phyloP scores from a whole-genome alignment of 2,888 invertebrate species.

The Clunio marinus region DNA sequence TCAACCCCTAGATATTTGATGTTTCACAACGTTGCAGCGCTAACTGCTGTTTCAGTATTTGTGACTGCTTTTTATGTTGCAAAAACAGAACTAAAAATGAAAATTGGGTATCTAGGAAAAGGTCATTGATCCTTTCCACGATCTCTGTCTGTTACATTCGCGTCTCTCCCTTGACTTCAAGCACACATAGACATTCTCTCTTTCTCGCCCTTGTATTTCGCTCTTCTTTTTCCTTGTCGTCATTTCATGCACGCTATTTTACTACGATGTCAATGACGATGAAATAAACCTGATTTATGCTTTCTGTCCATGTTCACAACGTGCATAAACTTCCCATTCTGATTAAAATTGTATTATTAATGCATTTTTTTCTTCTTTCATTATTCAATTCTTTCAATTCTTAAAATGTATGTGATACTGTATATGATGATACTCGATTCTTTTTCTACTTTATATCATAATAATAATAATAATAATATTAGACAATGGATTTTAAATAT shows the following conservation, averaged over 20 bases:
- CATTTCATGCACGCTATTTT: background rate
- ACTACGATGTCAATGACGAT: background rate
- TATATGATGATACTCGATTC: slow-evolving; percentile 33
- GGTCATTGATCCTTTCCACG: slow-evolving; percentile 36
- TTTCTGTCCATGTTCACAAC: slow-evolving; percentile 28
- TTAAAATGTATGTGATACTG: slow-evolving; percentile 38
- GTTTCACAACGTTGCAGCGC: background rate
- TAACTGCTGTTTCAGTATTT: background rate
- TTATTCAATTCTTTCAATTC: slow-evolving; percentile 24
- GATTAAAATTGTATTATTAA: slow-evolving; percentile 35
- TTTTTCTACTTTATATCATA: slow-evolving; percentile 4
- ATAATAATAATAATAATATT: background rate
- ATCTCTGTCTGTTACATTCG: slow-evolving; percentile 35
- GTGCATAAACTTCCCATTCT: slow-evolving; percentile 18
- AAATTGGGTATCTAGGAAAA: slow-evolving; percentile 39
- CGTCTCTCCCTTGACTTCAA: slow-evolving; percentile 11
- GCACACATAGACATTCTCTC: slow-evolving; percentile 10
- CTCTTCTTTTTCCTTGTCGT: background rate
- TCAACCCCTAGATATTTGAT: slow-evolving; percentile 38
- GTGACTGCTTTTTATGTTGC: background rate
- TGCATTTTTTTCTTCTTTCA: slow-evolving; percentile 31
- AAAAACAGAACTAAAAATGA: slow-evolving; percentile 8
- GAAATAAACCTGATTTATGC: slow-evolving; percentile 37
- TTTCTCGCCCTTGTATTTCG: slow-evolving; percentile 1
- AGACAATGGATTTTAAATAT: slow-evolving; percentile 22